Base-by-base conservation (phyloP, 2,113 vertebrate genomes). In the Megalops atlanticus region DNA sequence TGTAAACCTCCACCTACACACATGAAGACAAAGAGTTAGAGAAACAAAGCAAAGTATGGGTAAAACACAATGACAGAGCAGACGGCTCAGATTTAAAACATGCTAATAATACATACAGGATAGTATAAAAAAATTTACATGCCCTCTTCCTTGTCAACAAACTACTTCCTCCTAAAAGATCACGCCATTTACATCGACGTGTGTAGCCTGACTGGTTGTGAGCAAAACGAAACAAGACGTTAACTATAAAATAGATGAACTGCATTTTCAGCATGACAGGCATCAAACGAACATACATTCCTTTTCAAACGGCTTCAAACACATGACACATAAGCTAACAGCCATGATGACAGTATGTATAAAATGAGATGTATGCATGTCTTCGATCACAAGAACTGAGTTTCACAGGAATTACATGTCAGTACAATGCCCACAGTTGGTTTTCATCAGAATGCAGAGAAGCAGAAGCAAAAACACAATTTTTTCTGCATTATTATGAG, bases 1-100 rank as follows among this genome's bases (percentile, higher is more conserved):
- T 84, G 95, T 96, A 93, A 99, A 96, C 93, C 96, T 96, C 98
- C 98, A 99, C 97, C 98, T 99, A 82, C 16, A 86, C 82, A 89
- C 58, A 79, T 94, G 75, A 35, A 80, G 83, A 35, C n/a, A 73
- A 83, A 86, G 72, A 33, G 74, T 49, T 31, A 79, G 77, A 45
- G 14, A 40, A 18, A 45, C 27, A 58, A 71, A n/a, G 41, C 16
- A 76, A n/a, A 38, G 24, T 16, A 69, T 27, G 52, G 8, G 10
- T 14, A 68, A 41, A 39, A 21, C 39, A 71, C 45, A 31, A 36
- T 1, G 24, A 38, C n/a, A 43, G 76, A 69, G 41, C 43, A 45
- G 52, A 39, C 43, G n/a, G 21, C 52, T 24, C 24, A 64, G 52
- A 27, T 58, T 58, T n/a, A 6, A 15, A n/a, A n/a, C n/a, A 64